Evolutionary conservation across 92 coral and sea anemone genomes (phyloP).

Genomic region (Porites lobata): DNA sequence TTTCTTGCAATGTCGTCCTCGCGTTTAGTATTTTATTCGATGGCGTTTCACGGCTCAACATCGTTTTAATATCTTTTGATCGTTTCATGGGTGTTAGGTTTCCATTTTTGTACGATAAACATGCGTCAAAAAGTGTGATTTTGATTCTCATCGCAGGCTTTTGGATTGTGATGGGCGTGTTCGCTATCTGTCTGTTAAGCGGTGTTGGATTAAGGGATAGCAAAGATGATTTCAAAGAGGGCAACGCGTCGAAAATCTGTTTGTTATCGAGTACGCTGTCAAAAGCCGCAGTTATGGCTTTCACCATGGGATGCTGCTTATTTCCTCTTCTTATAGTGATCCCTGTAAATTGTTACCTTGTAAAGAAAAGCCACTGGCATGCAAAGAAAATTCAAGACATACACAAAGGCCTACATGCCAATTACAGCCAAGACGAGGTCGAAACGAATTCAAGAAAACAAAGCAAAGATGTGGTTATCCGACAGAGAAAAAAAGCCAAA

Average conservation of each 20-base stretch:
- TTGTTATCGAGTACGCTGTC: conserved; percentile 57
- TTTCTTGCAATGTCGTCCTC: conserved; percentile 42
- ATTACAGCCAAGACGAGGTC: conserved; percentile 26
- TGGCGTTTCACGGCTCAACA: conserved; percentile 74
- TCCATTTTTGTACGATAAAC: conserved; percentile 59
- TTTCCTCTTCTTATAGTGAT: conserved; percentile 59
- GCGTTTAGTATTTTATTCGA: conserved; percentile 71
- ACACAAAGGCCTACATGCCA: conserved; percentile 34
- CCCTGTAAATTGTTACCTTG: conserved; percentile 66
- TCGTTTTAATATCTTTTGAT: conserved; percentile 65
- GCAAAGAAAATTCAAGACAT: conserved; percentile 55
- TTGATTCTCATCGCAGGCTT: background rate
- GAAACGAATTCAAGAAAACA: background rate
- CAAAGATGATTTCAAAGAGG: background rate
- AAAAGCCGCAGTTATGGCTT: conserved; percentile 25
- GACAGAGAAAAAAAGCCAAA: conserved; percentile 58
- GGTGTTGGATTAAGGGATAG: conserved; percentile 39
- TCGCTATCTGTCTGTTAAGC: conserved; percentile 17
- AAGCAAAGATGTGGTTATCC: background rate
- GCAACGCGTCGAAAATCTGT: conserved; percentile 34
- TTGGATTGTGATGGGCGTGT: conserved; percentile 16
- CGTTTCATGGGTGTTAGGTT: conserved; percentile 70
- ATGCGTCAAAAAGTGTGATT: background rate
- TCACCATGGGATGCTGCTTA: conserved; percentile 37
- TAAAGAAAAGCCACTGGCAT: conserved; percentile 64